Evolutionary conservation across 2,113 vertebrate species (phyloP), one percentile per base, ranked within the genome.

Genomic region (Lamprotornis superbus): DNA sequence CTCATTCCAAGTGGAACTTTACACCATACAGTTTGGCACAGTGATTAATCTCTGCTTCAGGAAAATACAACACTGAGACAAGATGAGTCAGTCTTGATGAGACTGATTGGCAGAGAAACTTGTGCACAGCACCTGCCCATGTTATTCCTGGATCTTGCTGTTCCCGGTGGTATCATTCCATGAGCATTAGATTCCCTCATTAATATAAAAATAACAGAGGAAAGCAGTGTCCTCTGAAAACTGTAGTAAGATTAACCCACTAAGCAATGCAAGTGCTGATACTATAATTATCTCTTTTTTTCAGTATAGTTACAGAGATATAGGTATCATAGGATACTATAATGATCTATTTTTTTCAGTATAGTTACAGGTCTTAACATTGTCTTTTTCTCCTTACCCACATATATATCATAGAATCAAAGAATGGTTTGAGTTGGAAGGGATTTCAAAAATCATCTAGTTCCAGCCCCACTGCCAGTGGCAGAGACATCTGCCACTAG

Each of bases 31-130:
- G 94, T 93, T 95, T 87, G 93, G 60, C 87, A 60, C 61, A 65
- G n/a, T 9, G 0, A 40, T 81, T 93, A 90, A 85, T 91, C 57
- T 74, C 68, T 95, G 40, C 64, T 91, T 93, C 65, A 89, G 88
- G 77, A 88, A 92, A 73, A 70, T 21, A 60, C 5, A 75, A 7
- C 9, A 1, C 68, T 60, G 44, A 64, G n/a, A 74, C 56, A 89
- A 39, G 57, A 94, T 95, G 89, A 97, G 69, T 96, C 93, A 97
- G 76, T 30, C 90, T 69, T 76, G 69, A 75, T 76, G 69, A 75
- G 42, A 35, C 2, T 93, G 93, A 95, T 77, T 90, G 89, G 47
- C 96, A 96, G 79, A 82, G 79, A 94, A 96, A 87, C 60, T 84
- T 84, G 47, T 85, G 70, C 28, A 22, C 40, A 81, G 47, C 94